A percentile compares a stretch with the other conserved stretches of the same genome.
Conservation (phyloP, 2,888 invertebrate genomes). For the Macropis europaea region DNA sequence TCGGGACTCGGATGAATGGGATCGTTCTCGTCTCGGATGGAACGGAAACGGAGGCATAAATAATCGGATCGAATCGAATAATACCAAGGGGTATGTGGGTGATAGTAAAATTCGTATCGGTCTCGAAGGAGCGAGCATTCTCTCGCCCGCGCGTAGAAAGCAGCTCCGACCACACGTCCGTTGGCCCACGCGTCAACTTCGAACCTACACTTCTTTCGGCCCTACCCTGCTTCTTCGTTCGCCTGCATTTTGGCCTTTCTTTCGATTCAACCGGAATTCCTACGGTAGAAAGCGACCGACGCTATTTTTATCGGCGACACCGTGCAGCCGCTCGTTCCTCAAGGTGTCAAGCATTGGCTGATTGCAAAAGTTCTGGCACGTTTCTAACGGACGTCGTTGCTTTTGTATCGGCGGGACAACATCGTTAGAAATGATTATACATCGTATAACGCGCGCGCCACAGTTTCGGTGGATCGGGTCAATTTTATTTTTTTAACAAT, state of each 20-base stretch:
- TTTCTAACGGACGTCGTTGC: no score
- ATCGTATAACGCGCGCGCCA: no score
- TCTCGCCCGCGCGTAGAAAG: constrained; percentile 76
- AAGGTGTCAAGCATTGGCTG: no score
- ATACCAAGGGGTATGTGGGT: constrained; percentile 42
- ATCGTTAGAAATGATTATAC: no score
- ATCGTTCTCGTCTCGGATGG: no score
- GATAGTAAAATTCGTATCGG: constrained; percentile 48
- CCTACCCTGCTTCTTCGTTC: constrained; percentile 37
- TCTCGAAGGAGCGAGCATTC: constrained; percentile 55
- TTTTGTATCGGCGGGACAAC: no score
- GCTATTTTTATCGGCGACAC: neutral
- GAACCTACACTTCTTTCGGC: constrained; percentile 19
- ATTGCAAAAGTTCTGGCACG: no score
- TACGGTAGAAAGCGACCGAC: constrained; percentile 1
- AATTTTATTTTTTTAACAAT: no score
- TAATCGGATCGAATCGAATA: constrained; percentile 42
- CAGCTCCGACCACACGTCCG: constrained; percentile 71
- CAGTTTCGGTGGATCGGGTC: no score
- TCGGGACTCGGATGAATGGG: no score
- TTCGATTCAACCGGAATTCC: constrained; percentile 28
- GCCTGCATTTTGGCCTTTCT: constrained; percentile 33
- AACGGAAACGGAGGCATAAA: constrained; percentile 27
- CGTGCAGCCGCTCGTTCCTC: constrained; percentile 7
- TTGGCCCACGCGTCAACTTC: constrained; percentile 69